Percentiles rank a stretch among this genome's conserved stretches.
phyloP scores from a whole-genome alignment of 2,797 vertebrate species.

The Melanotaenia trifasciata region DNA sequence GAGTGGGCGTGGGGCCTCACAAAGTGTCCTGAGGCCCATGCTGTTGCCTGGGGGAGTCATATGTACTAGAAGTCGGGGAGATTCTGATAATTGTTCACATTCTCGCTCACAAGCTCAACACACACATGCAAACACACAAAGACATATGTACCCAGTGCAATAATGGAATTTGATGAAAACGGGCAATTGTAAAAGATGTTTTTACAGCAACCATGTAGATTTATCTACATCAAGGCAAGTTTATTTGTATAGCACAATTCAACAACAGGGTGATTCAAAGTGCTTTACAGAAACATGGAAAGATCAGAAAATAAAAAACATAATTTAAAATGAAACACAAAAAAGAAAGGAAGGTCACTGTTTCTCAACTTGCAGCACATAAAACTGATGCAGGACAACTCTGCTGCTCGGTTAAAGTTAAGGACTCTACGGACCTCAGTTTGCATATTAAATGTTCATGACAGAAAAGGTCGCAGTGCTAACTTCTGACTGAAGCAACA shows the following conservation, averaged over 20 bases:
- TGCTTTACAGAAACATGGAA: too few relatives aligned
- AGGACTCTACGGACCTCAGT: too few relatives aligned
- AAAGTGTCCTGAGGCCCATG: conserved; percentile 25
- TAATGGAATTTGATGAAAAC: conserved; percentile 45
- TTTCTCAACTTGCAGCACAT: conserved; percentile 13
- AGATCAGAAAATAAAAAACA: too few relatives aligned
- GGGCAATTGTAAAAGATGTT: conserved; percentile 34
- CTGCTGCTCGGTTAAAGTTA: neutral
- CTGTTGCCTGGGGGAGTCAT: conserved; percentile 41
- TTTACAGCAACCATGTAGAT: conserved; percentile 89
- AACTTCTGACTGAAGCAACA: neutral
- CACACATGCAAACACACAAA: conserved; percentile 20
- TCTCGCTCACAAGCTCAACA: conserved; percentile 24
- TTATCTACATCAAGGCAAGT: conserved; percentile 84
- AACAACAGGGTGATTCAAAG: too few relatives aligned
- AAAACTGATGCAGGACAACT: neutral
- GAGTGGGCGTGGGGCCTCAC: conserved; percentile 45
- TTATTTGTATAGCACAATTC: too few relatives aligned
- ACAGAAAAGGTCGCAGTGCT: neutral
- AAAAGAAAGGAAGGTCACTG: conserved; percentile 17
- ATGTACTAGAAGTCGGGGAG: conserved; percentile 32
- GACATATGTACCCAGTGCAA: conserved; percentile 10
- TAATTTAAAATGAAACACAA: too few relatives aligned
- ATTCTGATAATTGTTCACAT: conserved; percentile 43
- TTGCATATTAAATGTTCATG: neutral